Percentiles rank a stretch among this genome's conserved stretches.
Evolutionary conservation across 2,797 vertebrate species (phyloP).

Genomic region (Siniperca obscura): DNA sequence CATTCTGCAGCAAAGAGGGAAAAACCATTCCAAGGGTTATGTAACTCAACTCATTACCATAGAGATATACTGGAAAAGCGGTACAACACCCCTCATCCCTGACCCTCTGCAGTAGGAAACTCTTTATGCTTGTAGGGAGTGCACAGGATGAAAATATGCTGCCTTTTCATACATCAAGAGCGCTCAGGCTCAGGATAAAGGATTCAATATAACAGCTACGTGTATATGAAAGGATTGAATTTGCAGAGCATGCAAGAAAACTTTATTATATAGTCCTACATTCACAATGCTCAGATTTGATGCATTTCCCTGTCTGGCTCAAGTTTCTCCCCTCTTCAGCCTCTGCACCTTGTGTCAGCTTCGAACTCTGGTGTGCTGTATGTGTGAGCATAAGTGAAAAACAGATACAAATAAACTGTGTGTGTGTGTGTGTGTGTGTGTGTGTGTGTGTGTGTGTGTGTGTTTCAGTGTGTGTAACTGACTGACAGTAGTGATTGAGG

Average conservation of each 20-base stretch:
- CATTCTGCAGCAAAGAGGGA: conserved; percentile 52
- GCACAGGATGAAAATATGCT: conserved; percentile 16
- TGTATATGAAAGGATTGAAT: background rate
- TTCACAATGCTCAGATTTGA: conserved; percentile 34
- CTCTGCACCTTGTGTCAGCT: conserved; percentile 41
- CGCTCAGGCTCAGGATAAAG: background rate
- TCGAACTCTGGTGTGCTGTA: conserved; percentile 19
- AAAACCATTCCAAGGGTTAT: conserved; percentile 55
- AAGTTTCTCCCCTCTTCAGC: conserved; percentile 20
- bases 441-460: conserved; percentile 13
- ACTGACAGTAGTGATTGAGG: conserved; percentile 11
- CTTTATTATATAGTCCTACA: background rate
- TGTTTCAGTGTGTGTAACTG: conserved; percentile 15
- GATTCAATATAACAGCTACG: background rate
- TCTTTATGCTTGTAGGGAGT: conserved; percentile 4
- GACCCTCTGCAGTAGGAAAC: conserved; percentile 50
- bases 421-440: conserved; percentile 15
- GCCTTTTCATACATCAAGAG: conserved; percentile 4
- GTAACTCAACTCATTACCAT: conserved; percentile 67
- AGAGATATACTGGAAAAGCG: conserved; percentile 43
- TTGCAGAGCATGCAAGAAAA: conserved; percentile 7
- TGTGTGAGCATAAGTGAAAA: conserved; percentile 20
- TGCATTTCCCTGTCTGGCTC: conserved; percentile 22
- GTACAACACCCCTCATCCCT: conserved; percentile 46
- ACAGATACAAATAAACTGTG: conserved; percentile 18